Percentiles rank a stretch among this genome's conserved stretches.
Conservation (phyloP, 2,797 vertebrate genomes). For the Falco concolor region DNA sequence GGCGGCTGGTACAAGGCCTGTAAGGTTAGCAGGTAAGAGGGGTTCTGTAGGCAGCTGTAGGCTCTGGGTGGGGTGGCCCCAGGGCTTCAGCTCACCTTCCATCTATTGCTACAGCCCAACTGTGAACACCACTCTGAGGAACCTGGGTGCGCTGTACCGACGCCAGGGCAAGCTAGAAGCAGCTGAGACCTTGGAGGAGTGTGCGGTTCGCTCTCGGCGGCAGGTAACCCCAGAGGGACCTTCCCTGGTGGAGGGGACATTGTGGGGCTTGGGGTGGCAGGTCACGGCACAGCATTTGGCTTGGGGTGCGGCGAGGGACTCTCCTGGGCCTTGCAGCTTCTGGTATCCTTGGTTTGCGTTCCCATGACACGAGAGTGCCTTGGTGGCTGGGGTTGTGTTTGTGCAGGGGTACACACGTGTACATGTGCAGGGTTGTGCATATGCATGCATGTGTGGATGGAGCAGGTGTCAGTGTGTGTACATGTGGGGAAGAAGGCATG, state of each 20-base stretch:
- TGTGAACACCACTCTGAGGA: constrained; percentile 94
- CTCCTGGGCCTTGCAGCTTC: not conserved
- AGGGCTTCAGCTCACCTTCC: not conserved
- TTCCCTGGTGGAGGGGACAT: not conserved
- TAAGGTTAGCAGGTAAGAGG: constrained; percentile 89
- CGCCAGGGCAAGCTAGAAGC: constrained; percentile 92
- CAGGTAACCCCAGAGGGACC: constrained; percentile 73
- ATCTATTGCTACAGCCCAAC: constrained; percentile 81
- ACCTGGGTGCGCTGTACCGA: constrained; percentile 92
- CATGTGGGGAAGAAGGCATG: not conserved
- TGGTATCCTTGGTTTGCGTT: not conserved
- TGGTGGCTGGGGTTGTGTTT: not conserved
- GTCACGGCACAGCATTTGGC: not conserved
- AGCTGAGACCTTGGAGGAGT: constrained; percentile 89
- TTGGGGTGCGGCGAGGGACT: not conserved
- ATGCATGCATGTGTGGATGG: fast-evolving
- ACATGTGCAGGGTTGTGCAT: fast-evolving
- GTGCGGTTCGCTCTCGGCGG: constrained; percentile 85
- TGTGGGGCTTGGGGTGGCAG: not conserved
- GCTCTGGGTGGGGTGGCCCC: not conserved
- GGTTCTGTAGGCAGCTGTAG: not conserved
- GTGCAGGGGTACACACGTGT: fast-evolving
- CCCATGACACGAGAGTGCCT: fast-evolving
- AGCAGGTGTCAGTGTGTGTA: not conserved
- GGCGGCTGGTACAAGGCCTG: constrained; percentile 96